These are phyloP conservation scores for Drosophila pachea DNA, from an alignment of 1,140 invertebrate species.

Conservation along the genomic window DNA sequence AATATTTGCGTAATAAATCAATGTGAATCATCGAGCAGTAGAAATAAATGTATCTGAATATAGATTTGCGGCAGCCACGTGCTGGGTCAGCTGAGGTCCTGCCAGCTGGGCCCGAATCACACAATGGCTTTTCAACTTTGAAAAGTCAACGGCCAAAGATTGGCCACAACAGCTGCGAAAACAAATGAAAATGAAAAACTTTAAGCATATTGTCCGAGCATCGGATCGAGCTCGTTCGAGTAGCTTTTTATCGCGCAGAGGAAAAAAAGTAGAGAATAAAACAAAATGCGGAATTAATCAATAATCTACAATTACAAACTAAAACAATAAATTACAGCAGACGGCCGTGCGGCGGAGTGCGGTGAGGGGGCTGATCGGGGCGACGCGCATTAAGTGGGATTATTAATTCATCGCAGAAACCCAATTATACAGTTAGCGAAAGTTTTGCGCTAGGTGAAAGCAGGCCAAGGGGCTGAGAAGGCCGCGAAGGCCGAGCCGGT, in stretches of 20 bases:
- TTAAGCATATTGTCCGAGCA: conserved; percentile 62
- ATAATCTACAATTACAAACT: conserved; percentile 69
- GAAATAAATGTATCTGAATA: neutral
- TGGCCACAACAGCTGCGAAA: conserved; percentile 1
- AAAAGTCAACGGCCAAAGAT: conserved; percentile 37
- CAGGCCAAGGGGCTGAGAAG: too few species aligned
- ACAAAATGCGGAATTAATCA: conserved; percentile 50
- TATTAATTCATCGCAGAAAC: conserved; percentile 69
- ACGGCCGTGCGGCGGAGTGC: neutral
- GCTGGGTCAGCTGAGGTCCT: too few species aligned
- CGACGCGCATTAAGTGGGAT: conserved; percentile 25
- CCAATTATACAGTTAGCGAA: conserved; percentile 61
- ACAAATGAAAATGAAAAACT: conserved; percentile 30
- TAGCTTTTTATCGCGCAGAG: conserved; percentile 14
- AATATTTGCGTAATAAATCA: too few species aligned
- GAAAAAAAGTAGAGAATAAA: neutral
- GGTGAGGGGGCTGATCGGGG: neutral
- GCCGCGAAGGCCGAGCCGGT: neutral
- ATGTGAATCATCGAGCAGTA: too few species aligned
- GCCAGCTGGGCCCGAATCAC: neutral
- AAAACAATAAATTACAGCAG: conserved; percentile 65
- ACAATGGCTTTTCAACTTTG: conserved; percentile 34
- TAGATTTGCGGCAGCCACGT: neutral
- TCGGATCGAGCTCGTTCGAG: conserved; percentile 60
- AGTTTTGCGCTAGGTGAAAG: conserved; percentile 43